Evolutionary conservation across 92 coral and sea anemone genomes (phyloP), one percentile per base, ranked within the genome.

Genomic region (Micromussa lordhowensis): DNA sequence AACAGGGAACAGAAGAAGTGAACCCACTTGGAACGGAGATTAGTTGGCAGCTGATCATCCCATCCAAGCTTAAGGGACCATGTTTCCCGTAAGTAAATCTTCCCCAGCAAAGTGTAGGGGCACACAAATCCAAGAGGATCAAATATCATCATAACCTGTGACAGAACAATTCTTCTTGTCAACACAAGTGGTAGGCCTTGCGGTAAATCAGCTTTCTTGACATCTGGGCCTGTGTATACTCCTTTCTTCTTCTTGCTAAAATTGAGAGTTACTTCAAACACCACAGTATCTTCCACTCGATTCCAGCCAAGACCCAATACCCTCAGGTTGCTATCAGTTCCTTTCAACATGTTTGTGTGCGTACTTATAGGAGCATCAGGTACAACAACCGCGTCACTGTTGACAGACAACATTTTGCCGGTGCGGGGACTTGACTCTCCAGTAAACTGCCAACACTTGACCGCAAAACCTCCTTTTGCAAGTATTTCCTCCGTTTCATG

Each of bases 41-140:
- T 85, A 9, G 44, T 58, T 26, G 94, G 91, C 12, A 94, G 92
- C 32, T 70, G 81, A 74, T 91, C 93, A 44, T 91, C 96, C 92
- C 94, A 94, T 4, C 74, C 92, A 7, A 94, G 92, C 55, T 88
- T 91, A 24, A 18, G 88, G 10, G 91, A 72, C 96, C 94, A 94
- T 30, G 94, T 90, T 75, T 92, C 94, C 69, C 94, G 80, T 64
- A 92, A 70, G 54, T 85, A 86, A 49, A 92, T 79, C 92, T 92
- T 94, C 0, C 86, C 97, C 38, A 68, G 16, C 57, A 94, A 54
- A 12, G 92, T 94, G 86, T 86, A 87, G 15, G 93, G 95, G 61
- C 90, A 87, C 54, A 92, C 90, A 16, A 94, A 32, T 73, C 97
- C 94, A 48, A 94, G 90, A 16, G 95, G 97, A 79, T 90, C 97